Conservation (phyloP, 2,113 vertebrate genomes). For the Pseudorasbora parva region DNA sequence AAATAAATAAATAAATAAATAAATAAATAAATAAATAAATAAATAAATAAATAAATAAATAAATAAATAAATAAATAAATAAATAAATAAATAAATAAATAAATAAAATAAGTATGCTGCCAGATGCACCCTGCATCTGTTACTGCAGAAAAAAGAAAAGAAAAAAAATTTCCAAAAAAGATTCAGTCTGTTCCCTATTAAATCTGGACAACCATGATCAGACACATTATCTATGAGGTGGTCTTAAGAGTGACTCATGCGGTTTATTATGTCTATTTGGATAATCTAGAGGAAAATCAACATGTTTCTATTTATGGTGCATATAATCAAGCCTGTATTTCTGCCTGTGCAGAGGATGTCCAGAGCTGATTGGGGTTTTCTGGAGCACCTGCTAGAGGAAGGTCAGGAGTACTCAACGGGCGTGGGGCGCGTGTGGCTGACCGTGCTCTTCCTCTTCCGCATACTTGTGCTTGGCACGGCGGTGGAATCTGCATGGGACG, state of each 20-base stretch:
- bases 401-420: conserved; percentile 91
- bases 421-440: conserved; percentile 93
- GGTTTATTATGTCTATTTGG: background rate
- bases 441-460: conserved; percentile 95
- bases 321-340: conserved; percentile 29
- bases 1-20: no score
- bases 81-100: no score
- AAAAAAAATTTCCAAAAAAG: background rate
- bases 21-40: no score
- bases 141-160: background rate
- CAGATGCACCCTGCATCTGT: background rate
- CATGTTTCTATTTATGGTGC: background rate
- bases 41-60: no score
- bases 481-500: conserved; percentile 93
- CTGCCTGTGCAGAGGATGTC: conserved; percentile 76
- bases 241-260: conserved; percentile 20
- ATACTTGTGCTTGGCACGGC: conserved; percentile 91
- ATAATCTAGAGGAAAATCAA: background rate
- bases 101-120: background rate
- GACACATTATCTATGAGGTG: background rate
- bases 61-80: no score
- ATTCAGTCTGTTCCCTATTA: background rate
- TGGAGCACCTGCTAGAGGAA: conserved; percentile 92
- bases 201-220: background rate
- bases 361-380: conserved; percentile 96